Conservation (phyloP, 2,113 vertebrate genomes). For the Chionomys nivalis region DNA sequence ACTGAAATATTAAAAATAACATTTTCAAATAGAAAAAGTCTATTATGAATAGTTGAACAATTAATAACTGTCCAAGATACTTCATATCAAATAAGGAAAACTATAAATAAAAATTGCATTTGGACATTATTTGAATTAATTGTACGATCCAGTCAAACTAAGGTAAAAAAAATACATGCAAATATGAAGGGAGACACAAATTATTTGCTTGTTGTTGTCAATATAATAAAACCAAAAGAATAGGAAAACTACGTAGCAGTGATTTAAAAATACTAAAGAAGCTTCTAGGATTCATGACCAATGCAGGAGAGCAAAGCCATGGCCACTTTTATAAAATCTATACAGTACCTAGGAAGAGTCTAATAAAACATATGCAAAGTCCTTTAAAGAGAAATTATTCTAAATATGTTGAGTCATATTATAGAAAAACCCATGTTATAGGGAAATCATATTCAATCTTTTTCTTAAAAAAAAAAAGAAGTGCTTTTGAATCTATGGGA, state of each 20-base stretch:
- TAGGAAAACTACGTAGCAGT: not conserved
- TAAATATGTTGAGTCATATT: not conserved
- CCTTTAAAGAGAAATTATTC: conserved; percentile 7
- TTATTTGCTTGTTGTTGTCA: not conserved
- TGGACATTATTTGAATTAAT: not conserved
- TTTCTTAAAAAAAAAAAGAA: conserved; percentile 1
- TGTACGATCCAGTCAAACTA: not conserved
- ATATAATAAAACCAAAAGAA: not conserved
- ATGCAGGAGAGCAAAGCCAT: not conserved
- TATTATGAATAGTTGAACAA: not conserved
- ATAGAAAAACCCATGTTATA: not conserved
- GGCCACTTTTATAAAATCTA: not conserved
- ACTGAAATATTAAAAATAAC: not conserved
- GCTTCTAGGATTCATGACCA: not conserved
- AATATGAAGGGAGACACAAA: not conserved
- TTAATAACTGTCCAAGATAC: not conserved
- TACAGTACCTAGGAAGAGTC: not conserved
- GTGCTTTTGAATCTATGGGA: not conserved
- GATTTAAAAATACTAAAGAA: not conserved
- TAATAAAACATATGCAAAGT: not conserved
- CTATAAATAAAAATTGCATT: not conserved
- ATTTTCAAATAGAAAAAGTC: not conserved
- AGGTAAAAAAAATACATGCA: conserved; percentile 2
- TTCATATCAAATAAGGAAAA: not conserved
- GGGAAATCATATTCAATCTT: not conserved